These are phyloP conservation scores for Ophion ellenae DNA, from an alignment of 2,888 invertebrate genomes.

Conservation along the genomic window DNA sequence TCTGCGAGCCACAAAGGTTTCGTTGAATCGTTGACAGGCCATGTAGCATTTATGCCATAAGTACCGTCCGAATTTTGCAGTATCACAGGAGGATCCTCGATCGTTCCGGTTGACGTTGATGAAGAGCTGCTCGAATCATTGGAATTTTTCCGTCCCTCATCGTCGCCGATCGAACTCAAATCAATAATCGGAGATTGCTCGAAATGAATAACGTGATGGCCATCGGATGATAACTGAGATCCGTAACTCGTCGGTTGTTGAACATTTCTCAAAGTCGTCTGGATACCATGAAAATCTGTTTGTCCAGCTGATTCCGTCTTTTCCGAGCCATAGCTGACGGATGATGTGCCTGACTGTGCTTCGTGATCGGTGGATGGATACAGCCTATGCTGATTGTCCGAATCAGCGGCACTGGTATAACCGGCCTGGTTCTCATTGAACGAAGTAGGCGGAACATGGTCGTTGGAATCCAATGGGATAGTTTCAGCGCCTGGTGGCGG, in stretches of 20 bases:
- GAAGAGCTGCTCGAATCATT: slow-evolving; percentile 65
- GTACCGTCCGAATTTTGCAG: slow-evolving; percentile 68
- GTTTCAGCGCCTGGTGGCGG: slow-evolving; percentile 74
- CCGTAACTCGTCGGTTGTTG: slow-evolving; percentile 50
- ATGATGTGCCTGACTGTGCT: slow-evolving; percentile 24
- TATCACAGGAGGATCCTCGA: slow-evolving; percentile 62
- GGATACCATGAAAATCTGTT: slow-evolving; percentile 3
- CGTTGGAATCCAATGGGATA: slow-evolving; percentile 46
- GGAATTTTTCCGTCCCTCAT: slow-evolving; percentile 51
- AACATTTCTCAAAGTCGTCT: slow-evolving; percentile 35
- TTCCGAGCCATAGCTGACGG: background rate
- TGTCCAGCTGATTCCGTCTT: slow-evolving; percentile 26
- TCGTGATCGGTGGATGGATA: slow-evolving; percentile 53
- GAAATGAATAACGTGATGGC: slow-evolving; percentile 84
- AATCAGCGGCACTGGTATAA: slow-evolving; percentile 48
- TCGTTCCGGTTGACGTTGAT: slow-evolving; percentile 42
- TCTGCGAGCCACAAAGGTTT: slow-evolving; percentile 45
- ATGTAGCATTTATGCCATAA: slow-evolving; percentile 65
- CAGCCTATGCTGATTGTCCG: slow-evolving; percentile 38
- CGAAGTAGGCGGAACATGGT: slow-evolving; percentile 38
- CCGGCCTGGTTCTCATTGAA: slow-evolving; percentile 30
- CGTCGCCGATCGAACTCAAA: slow-evolving; percentile 80
- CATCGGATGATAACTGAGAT: slow-evolving; percentile 64
- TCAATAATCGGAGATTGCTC: slow-evolving; percentile 90
- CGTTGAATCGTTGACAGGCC: slow-evolving; percentile 45